These are phyloP conservation scores for Thereva nobilitata DNA, from an alignment of 2,888 invertebrate species.

Conservation along the genomic window DNA sequence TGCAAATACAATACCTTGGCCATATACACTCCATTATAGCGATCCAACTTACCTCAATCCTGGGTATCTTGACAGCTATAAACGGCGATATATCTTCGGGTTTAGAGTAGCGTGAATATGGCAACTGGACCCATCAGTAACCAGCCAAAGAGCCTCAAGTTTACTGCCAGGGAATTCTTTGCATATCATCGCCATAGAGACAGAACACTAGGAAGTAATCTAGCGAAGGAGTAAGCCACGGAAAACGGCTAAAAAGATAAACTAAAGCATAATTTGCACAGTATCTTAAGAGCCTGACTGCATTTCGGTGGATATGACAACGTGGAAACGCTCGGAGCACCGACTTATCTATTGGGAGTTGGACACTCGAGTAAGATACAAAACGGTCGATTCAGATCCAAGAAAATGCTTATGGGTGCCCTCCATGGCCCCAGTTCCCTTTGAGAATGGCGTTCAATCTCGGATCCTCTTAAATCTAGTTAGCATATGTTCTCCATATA, in stretches of 20 bases:
- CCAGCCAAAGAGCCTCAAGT: neutral
- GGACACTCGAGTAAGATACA: slow-evolving; percentile 22
- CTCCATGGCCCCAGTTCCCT: slow-evolving; percentile 17
- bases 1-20: slow-evolving; percentile 13
- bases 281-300: slow-evolving; percentile 16
- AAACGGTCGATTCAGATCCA: slow-evolving; percentile 19
- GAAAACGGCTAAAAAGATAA: slow-evolving; percentile 6
- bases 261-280: slow-evolving; percentile 31
- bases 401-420: slow-evolving; percentile 10
- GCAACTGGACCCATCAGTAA: slow-evolving; percentile 20
- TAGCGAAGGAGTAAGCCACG: slow-evolving; percentile 27
- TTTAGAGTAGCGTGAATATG: slow-evolving; percentile 8
- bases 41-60: neutral
- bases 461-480: slow-evolving; percentile 28
- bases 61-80: slow-evolving; percentile 17
- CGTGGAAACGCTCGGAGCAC: slow-evolving; percentile 15
- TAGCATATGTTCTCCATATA: slow-evolving; percentile 29
- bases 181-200: slow-evolving; percentile 25
- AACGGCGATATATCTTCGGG: slow-evolving; percentile 22
- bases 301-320: slow-evolving; percentile 32
- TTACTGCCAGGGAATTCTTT: slow-evolving; percentile 27
- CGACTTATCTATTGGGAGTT: slow-evolving; percentile 4
- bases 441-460: slow-evolving; percentile 19
- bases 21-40: neutral
- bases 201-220: slow-evolving; percentile 30